These are phyloP conservation scores for Abrostola triplasia DNA, from an alignment of 2,888 invertebrate genomes.

Conservation along the genomic window DNA sequence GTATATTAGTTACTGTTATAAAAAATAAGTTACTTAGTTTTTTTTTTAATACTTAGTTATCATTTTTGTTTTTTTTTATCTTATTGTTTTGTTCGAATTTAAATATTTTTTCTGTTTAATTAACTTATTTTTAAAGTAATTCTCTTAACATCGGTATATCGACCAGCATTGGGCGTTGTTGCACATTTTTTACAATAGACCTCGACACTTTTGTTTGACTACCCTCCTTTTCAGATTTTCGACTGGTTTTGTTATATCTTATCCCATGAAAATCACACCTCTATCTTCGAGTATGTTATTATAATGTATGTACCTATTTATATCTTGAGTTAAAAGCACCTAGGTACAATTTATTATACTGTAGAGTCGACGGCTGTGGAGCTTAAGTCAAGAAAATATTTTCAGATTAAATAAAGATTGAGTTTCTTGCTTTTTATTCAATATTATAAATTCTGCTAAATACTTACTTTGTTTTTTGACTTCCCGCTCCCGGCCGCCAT, in stretches of 20 bases:
- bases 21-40: conserved; percentile 7
- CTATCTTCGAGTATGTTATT: conserved; percentile 34
- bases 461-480: conserved; percentile 49
- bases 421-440: not conserved
- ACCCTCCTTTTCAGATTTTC: conserved; percentile 10
- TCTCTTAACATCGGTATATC: conserved; percentile 4
- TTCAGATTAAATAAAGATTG: conserved; percentile 1
- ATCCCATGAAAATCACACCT: conserved; percentile 37
- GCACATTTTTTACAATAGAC: conserved; percentile 9
- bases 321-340: conserved; percentile 71
- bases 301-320: conserved; percentile 44
- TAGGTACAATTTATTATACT: conserved; percentile 78
- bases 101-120: not conserved
- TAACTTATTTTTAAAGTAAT: not conserved
- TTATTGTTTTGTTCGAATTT: not conserved
- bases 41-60: not conserved
- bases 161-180: conserved; percentile 14
- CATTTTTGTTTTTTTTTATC: not conserved
- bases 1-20: conserved; percentile 37
- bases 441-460: not conserved
- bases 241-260: conserved; percentile 33
- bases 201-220: conserved; percentile 8
- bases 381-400: conserved; percentile 51
- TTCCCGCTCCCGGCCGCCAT: conserved; percentile 60
- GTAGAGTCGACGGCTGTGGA: conserved; percentile 45